Percentiles rank a stretch among this genome's conserved stretches.
Evolutionary conservation across 2,888 invertebrate species (phyloP).

Genomic region (Helicoverpa assulta): DNA sequence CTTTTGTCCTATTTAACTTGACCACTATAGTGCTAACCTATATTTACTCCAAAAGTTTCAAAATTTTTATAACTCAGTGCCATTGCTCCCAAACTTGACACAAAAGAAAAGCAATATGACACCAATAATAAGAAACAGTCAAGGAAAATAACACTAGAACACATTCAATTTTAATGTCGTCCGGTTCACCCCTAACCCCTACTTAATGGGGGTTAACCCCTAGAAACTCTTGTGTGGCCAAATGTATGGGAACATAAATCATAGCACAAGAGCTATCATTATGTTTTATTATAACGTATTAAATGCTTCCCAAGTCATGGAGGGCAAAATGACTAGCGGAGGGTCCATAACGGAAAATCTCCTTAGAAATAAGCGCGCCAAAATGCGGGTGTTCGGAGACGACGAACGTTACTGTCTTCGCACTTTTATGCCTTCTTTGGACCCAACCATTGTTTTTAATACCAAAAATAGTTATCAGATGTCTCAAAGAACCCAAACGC

Average conservation of each 20-base stretch:
- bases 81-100: background rate
- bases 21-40: background rate
- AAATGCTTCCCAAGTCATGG: slow-evolving; percentile 44
- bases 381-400: too few relatives aligned
- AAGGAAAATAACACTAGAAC: slow-evolving; percentile 27
- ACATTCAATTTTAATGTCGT: slow-evolving; percentile 56
- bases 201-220: background rate
- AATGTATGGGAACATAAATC: slow-evolving; percentile 53
- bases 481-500: too few relatives aligned
- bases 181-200: slow-evolving; percentile 35
- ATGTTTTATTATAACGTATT: slow-evolving; percentile 57
- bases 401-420: too few relatives aligned
- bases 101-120: slow-evolving; percentile 25
- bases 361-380: too few relatives aligned
- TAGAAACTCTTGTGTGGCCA: slow-evolving; percentile 48
- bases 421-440: too few relatives aligned
- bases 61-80: background rate
- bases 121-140: slow-evolving; percentile 28
- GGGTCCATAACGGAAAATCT: too few relatives aligned
- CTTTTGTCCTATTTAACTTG: background rate
- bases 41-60: background rate
- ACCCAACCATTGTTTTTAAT: too few relatives aligned
- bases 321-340: too few relatives aligned
- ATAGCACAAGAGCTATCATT: slow-evolving; percentile 52
- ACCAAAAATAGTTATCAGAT: too few relatives aligned